Evolutionary conservation across 2,113 vertebrate genomes (phyloP), one percentile per base, ranked within the genome.

Genomic region (Eptesicus fuscus): DNA sequence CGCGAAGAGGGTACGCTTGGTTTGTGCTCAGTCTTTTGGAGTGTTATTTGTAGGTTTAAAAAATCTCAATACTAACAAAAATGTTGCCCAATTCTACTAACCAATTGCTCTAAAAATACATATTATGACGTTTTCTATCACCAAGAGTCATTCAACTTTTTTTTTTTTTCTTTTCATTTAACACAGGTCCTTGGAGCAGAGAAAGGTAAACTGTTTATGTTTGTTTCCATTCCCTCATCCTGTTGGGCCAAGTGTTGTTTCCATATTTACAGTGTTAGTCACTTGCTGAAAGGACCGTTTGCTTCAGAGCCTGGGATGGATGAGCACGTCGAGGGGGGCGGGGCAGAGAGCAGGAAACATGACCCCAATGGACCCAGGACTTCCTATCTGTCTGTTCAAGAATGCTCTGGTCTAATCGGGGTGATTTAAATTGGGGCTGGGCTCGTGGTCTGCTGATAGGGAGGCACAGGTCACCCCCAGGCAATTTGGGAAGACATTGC

Each of bases 121-220:
- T 1, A 25, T 1, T 11, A 25, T 70, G 92, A 32, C 91, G 83
- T 95, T 91, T 47, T 88, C n/a, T 79, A 40, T 53, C 71, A 56
- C 32, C 12, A 56, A 42, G 35, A 88, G 16, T 53, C 22, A 86
- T 37, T 88, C 35, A 97, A 51, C 17, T 16, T 14, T 30, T 67
- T 92, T 23, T 63, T 92, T 17, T 65, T 30, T 47, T 77, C 32
- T 74, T 86, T 37, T 30, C 35, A 59, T 91, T 91, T 44, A 49
- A 95, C 86, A 86, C 87, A 97, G 97, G 97, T 87, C 44, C 92
- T 94, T 10, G 93, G 51, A 95, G 56, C 87, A 93, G 92, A 95
- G 40, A 80, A 95, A 97, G 93, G 97, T 97, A 28, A 96, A 59
- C 17, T 74, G 1, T 89, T 94, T 93, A 35, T 7, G n/a, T 89